Evolutionary conservation across 1,140 invertebrate species (phyloP).

Genomic region (Drosophila insularis): DNA sequence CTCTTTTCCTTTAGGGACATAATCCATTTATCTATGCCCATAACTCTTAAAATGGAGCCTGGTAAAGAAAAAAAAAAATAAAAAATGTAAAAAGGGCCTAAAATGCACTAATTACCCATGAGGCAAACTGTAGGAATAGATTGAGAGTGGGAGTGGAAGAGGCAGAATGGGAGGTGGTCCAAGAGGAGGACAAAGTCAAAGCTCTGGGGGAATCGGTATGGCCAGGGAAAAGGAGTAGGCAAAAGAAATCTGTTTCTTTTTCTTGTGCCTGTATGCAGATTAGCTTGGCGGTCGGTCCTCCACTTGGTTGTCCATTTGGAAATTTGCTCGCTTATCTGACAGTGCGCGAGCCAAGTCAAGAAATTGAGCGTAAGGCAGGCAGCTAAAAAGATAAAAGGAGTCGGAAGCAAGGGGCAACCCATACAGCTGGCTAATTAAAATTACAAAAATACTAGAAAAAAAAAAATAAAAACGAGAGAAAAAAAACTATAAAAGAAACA

Average conservation of each 20-base stretch:
- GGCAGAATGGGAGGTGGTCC: too few relatives aligned
- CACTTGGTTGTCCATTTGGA: constrained; percentile 77
- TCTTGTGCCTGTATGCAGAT: constrained; percentile 66
- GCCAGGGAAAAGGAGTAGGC: neutral
- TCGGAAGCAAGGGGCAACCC: neutral
- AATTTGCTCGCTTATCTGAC: constrained; percentile 77
- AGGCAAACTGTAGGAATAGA: constrained; percentile 35
- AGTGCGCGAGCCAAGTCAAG: constrained; percentile 32
- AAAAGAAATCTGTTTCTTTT: constrained; percentile 53
- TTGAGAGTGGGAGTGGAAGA: constrained; percentile 10
- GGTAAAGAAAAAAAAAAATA: constrained; percentile 62
- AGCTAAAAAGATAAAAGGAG: constrained; percentile 54
- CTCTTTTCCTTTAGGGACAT: constrained; percentile 37
- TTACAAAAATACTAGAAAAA: constrained; percentile 38
- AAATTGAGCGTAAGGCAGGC: constrained; percentile 79
- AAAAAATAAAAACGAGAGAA: constrained; percentile 44
- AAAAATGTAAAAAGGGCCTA: constrained; percentile 69
- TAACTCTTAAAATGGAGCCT: constrained; percentile 80
- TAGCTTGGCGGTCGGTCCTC: constrained; percentile 43
- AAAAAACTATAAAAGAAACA: constrained; percentile 40
- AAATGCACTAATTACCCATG: constrained; percentile 82
- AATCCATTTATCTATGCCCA: constrained; percentile 82
- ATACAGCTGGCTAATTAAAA: constrained; percentile 75
- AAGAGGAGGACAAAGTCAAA: too few relatives aligned
- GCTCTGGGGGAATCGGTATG: neutral